phyloP scores from a whole-genome alignment of 2,888 invertebrate species.

The Ichneumoninae sp. region DNA sequence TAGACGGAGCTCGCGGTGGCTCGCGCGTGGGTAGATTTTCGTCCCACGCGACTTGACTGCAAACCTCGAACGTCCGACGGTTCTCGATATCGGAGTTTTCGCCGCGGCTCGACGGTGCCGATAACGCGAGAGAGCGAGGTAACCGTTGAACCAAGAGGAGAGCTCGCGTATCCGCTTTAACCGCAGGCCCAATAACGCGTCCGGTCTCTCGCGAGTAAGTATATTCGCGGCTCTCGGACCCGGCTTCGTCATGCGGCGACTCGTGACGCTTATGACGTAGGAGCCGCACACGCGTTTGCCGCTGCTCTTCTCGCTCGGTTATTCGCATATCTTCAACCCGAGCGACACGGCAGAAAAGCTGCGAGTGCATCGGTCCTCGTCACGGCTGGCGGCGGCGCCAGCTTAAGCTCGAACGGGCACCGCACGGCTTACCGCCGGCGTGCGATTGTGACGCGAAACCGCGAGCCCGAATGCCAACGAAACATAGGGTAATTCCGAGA shows the following conservation, averaged over 20 bases:
- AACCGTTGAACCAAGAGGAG: conserved; percentile 43
- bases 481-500: neutral
- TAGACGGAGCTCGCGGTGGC: conserved; percentile 24
- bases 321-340: conserved; percentile 40
- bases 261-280: conserved; percentile 66
- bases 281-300: conserved; percentile 46
- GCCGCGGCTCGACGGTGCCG: conserved; percentile 51
- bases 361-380: conserved; percentile 32
- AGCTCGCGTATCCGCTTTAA: conserved; percentile 5
- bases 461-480: neutral
- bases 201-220: conserved; percentile 18
- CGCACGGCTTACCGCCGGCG: neutral
- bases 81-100: conserved; percentile 53
- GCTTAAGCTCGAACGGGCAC: neutral
- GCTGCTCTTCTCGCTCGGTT: conserved; percentile 23
- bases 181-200: conserved; percentile 51
- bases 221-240: conserved; percentile 14
- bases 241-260: conserved; percentile 59
- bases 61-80: conserved; percentile 32
- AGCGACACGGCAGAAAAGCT: conserved; percentile 18
- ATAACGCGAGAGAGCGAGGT: conserved; percentile 63
- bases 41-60: conserved; percentile 48
- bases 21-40: conserved; percentile 52
- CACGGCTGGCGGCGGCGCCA: conserved; percentile 55
- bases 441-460: conserved; percentile 23